Evolutionary conservation across 2,888 invertebrate species (phyloP), one percentile per base, ranked within the genome.

Genomic region (Phalera bucephala): DNA sequence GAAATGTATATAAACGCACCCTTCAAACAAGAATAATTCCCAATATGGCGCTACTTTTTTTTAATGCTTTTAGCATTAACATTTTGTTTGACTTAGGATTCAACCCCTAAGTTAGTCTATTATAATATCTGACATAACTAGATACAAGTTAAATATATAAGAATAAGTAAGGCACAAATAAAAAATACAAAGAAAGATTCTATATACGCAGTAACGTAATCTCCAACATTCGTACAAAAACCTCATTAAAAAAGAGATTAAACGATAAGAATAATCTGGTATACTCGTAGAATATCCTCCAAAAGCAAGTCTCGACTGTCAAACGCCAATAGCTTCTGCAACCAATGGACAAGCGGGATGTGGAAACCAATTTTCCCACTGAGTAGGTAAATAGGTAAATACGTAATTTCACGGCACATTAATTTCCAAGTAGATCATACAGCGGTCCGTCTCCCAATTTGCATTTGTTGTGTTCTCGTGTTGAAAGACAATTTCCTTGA

Each of bases 301-400:
- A n/a, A 29, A 27, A 31, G 35, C 30, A 45, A 54, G 49, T 53
- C 51, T 40, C 55, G 47, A 41, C 65, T 78, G 79, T 78, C 81
- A 80, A 73, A 77, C 49, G 76, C 77, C 82, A 75, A 77, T 80
- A 72, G 71, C 60, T 64, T 55, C 63, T 68, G 71, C 71, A 56
- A 51, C 66, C 62, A 78, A 81, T 73, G 78, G 83, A 80, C 84
- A 79, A 56, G 67, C 52, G 60, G 67, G 63, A 71, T 74, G 69
- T 70, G 64, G 70, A 77, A 84, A 77, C 72, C 85, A 86, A 86
- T 86, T 86, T 86, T 84, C 84, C 74, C 63, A 72, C 65, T 75
- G 83, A 86, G 72, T 85, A 82, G 77, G 71, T 84, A 83, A 80
- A 82, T 81, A 83, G 85, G 85, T 82, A 83, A 84, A 83, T 76